Evolutionary conservation across 2,888 invertebrate species (phyloP).

Genomic region (Acronicta leporina): DNA sequence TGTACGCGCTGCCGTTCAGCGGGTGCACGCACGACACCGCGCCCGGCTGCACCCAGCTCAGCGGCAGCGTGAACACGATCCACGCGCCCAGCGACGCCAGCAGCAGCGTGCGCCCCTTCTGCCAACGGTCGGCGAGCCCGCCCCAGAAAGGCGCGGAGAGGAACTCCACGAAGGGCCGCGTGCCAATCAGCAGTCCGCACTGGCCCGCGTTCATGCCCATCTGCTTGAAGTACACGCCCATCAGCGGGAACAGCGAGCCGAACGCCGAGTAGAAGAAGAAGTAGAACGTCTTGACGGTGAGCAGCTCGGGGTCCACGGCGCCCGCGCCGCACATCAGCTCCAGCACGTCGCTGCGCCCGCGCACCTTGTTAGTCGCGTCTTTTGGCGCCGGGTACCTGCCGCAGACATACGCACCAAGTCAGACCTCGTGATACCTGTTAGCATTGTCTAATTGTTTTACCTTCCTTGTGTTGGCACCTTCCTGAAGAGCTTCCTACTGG

Average conservation of each 20-base stretch:
- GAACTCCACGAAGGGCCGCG: conserved; percentile 99
- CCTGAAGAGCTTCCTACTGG: too few species aligned
- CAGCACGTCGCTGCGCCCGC: conserved; percentile 95
- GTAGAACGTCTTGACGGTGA: conserved; percentile 99
- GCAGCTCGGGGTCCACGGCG: conserved; percentile 95
- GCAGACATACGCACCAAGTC: not conserved
- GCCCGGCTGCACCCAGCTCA: conserved; percentile 98
- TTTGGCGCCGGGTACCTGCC: conserved; percentile 94
- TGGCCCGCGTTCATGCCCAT: conserved; percentile 99
- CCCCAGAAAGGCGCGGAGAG: conserved; percentile 99
- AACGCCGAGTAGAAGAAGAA: conserved; percentile 99
- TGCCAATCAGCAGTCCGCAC: conserved; percentile 97
- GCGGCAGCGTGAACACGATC: conserved; percentile 98
- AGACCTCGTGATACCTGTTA: not conserved
- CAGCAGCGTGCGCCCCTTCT: conserved; percentile 95
- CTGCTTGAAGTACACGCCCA: conserved; percentile 99
- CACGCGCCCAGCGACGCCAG: conserved; percentile 97
- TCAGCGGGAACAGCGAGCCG: conserved; percentile 98
- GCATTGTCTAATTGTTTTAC: too few species aligned
- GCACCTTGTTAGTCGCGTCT: conserved; percentile 96
- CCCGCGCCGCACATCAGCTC: conserved; percentile 94
- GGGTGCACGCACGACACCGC: conserved; percentile 95
- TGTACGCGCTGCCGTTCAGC: conserved; percentile 88
- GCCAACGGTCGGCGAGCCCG: conserved; percentile 96
- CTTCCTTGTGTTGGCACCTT: too few species aligned